Evolutionary conservation across 2,797 vertebrate species (phyloP), one percentile per base, ranked within the genome.

Genomic region (Myotis findleyi): DNA sequence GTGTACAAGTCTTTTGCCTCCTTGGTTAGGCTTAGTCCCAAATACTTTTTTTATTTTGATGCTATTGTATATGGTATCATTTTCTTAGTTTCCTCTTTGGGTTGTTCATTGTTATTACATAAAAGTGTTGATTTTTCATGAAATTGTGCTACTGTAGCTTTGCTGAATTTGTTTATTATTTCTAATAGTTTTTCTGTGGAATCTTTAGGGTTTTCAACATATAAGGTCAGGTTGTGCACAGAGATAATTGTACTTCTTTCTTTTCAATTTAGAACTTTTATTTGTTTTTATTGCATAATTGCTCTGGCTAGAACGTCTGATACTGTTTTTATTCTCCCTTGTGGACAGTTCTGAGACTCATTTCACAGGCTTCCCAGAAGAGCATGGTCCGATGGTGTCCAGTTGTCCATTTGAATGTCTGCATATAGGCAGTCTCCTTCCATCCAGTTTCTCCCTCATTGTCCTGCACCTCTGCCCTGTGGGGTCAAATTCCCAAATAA

Each of bases 381-480:
- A 51, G 20, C 8, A 23, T 1, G 2, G 14, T 38, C 17, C 7
- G 3, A 1, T 33, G 14, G 23, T 5, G 3, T n/a, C 7, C 23
- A 84, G 36, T 27, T 66, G 36, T 66, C 18, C 17, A 25, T 12
- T 18, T 0, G 2, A 25, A 6, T 38, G 1, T 44, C 33, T 72
- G 25, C 36, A 59, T 5, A 16, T 7, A 73, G 18, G 59, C 12
- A 14, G 25, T 20, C 20, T 38, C 11, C 6, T 49, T 62, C 38
- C 33, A 41, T 69, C 21, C 44, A 53, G 59, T 75, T 38, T 59
- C 25, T 38, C 13, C 23, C 20, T 51, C 16, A 38, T 49, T 41
- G 21, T 13, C 17, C 41, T 36, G 27, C 1, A 30, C 13, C 30
- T 95, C 17, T 18, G 20, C 59, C 33, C 25, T 72, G 9, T 36